Base-by-base conservation (phyloP, 2,797 vertebrate genomes). In the Coranthus polyacanthus region DNA sequence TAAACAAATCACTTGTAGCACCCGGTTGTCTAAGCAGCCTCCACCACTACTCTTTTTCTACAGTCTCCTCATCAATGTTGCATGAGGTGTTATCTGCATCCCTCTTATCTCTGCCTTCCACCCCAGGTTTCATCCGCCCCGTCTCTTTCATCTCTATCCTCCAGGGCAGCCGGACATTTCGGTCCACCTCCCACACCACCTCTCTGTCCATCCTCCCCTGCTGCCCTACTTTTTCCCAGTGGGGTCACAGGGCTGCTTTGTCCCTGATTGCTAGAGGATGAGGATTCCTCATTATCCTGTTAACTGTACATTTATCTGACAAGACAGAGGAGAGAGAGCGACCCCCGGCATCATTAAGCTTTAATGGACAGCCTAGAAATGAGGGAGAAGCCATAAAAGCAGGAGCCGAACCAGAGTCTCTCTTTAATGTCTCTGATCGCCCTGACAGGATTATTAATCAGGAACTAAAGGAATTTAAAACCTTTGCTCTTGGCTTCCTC, bases 301-400 rank as follows among this genome's bases (percentile, higher is more conserved):
- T 97, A 97, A 95, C 95, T 96, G 93, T 95, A 96, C 96, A 96
- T 96, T 96, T 96, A 97, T 96, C 95, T 95, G 96, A 96, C 96
- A 97, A 95, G 96, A 95, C 94, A 94, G 95, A 94, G 92, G 94
- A 92, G 94, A 92, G 92, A 90, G 87, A 92, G 93, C 79, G 62
- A 86, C 94, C 95, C 93, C 84, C 92, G 89, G 94, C 92, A 95
- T 96, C 95, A 96, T 97, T 96, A 98, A 96, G 96, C 95, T 96
- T 97, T 97, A 97, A 97, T 96, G 94, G 95, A 92, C 94, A 95
- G 93, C 92, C 94, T 93, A 93, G 95, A 95, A 93, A 93, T 95
- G 94, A 94, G 84, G 80, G 83, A 87, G 88, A 90, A 88, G 89
- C 86, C 81, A 89, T 90, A 92, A 92, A 91, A 90, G 88, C 85